A percentile compares a stretch with the other conserved stretches of the same genome.
Conservation (phyloP, 2,888 invertebrate species). For the Boloria selene region DNA sequence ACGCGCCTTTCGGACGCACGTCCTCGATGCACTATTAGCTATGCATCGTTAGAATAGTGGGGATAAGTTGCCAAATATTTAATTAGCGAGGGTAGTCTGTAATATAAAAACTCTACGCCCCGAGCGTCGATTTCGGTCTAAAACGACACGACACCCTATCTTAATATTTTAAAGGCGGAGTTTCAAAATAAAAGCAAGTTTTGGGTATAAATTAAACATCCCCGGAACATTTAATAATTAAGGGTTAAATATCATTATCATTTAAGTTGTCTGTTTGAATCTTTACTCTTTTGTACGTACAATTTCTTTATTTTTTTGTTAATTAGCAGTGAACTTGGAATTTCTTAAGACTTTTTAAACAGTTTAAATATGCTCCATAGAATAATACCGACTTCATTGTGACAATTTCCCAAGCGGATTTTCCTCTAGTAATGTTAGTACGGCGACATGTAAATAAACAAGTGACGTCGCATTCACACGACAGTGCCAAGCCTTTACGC, state of each 20-base stretch:
- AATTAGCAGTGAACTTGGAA: slow-evolving; percentile 1
- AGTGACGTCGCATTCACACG: slow-evolving; percentile 20
- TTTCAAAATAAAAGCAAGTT: slow-evolving; percentile 8
- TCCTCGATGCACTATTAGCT: slow-evolving; percentile 54
- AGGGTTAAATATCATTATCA: slow-evolving; percentile 1
- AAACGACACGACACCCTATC: slow-evolving; percentile 5
- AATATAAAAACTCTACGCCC: slow-evolving; percentile 1
- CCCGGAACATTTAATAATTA: slow-evolving; percentile 3
- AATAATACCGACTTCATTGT: background rate
- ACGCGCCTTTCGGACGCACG: slow-evolving; percentile 61
- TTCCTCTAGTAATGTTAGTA: background rate
- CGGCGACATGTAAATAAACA: slow-evolving; percentile 21
- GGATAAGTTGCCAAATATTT: slow-evolving; percentile 53
- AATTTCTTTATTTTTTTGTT: background rate
- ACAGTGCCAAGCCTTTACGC: slow-evolving; percentile 17
- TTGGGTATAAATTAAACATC: background rate
- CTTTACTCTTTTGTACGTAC: background rate
- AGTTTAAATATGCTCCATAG: background rate
- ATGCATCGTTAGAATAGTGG: slow-evolving; percentile 65
- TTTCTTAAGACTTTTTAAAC: background rate
- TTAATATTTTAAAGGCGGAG: background rate
- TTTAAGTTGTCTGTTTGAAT: background rate
- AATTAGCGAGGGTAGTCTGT: slow-evolving; percentile 37
- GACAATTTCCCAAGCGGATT: slow-evolving; percentile 7
- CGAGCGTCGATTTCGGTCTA: slow-evolving; percentile 3